Evolutionary conservation across 2,113 vertebrate species (phyloP), one percentile per base, ranked within the genome.

Genomic region (Podocnemis expansa): DNA sequence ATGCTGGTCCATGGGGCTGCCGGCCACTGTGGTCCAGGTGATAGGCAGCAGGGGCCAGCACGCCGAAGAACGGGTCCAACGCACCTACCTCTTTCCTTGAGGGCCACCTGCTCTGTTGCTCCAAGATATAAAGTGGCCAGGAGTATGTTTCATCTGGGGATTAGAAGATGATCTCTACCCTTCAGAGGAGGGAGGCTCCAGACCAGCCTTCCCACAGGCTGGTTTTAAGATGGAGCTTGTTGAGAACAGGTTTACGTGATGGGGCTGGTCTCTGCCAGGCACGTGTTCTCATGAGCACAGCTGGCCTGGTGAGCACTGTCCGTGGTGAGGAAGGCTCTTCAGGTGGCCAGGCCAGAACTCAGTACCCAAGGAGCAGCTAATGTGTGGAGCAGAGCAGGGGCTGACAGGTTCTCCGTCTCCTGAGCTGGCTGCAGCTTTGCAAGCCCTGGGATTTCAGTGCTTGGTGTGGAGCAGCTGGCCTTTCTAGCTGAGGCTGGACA

Each of bases 11-110:
- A 4, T 9, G 63, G 8, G 34, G 34, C 34, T 67, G 13, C 19
- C n/a, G 10, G 31, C 34, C 34, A 6, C 17, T n/a, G 2, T 67
- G 63, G 34, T 9, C 19, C 8, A 2, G n/a, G 19, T 10, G 3
- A 4, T 19, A 3, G 19, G 19, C 63, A 2, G 3, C 29, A 67
- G 34, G n/a, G 10, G n/a, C 63, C 21, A 19, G 63, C 1, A 2
- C 9, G 63, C 9, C 21, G n/a, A 70, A 70, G 63, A 70, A 70
- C 5, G n/a, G 63, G 9, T 22, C 34, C 4, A 8, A 38, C 34
- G 21, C 4, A 4, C 34, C 8, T 38, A 34, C n/a, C 34, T 67
- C 63, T 67, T 17, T 34, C 34, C 16, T 13, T 21, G 63, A 47
- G 34, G 34, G 34, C 63, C 9, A 34, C 8, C 16, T 63, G 60